A percentile compares a stretch with the other conserved stretches of the same genome.
Evolutionary conservation across 2,888 invertebrate genomes (phyloP).

Genomic region (Myopa tessellatipennis): DNA sequence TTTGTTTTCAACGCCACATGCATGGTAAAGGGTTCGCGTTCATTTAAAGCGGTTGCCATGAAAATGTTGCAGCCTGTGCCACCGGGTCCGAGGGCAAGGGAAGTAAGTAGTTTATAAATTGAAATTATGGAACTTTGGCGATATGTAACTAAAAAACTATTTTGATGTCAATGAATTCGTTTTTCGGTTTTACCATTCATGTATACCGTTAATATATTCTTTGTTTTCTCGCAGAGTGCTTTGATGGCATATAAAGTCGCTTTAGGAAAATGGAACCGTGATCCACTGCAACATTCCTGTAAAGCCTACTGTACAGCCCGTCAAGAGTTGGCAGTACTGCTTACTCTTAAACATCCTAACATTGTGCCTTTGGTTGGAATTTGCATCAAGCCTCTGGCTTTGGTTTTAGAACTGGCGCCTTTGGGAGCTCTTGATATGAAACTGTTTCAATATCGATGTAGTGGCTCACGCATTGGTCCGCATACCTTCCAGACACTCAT

Average conservation of each 20-base stretch:
- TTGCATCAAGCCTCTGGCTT: slow-evolving; percentile 87
- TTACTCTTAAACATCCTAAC: slow-evolving; percentile 87
- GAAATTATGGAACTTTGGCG: not conserved
- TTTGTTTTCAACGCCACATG: slow-evolving; percentile 90
- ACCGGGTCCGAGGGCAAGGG: slow-evolving; percentile 73
- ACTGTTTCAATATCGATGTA: slow-evolving; percentile 85
- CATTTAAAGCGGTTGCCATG: slow-evolving; percentile 83
- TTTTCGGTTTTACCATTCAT: slow-evolving; percentile 23
- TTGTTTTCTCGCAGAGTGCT: slow-evolving; percentile 59
- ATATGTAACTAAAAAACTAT: not conserved
- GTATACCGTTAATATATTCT: slow-evolving; percentile 1
- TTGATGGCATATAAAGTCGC: slow-evolving; percentile 73
- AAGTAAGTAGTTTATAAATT: slow-evolving; percentile 52
- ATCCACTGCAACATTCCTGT: slow-evolving; percentile 91
- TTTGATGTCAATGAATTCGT: not conserved
- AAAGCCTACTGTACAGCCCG: slow-evolving; percentile 97
- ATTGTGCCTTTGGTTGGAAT: slow-evolving; percentile 93
- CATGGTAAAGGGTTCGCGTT: slow-evolving; percentile 72
- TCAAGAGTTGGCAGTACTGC: slow-evolving; percentile 90
- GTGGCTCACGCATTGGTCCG: slow-evolving; percentile 84
- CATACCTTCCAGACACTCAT: slow-evolving; percentile 86
- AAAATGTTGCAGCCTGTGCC: slow-evolving; percentile 96
- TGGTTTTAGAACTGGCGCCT: slow-evolving; percentile 92
- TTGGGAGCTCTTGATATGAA: slow-evolving; percentile 86
- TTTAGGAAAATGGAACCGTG: slow-evolving; percentile 91